These are phyloP conservation scores for Druon quercuslanigerum DNA, from an alignment of 1,140 invertebrate genomes.

Conservation along the genomic window DNA sequence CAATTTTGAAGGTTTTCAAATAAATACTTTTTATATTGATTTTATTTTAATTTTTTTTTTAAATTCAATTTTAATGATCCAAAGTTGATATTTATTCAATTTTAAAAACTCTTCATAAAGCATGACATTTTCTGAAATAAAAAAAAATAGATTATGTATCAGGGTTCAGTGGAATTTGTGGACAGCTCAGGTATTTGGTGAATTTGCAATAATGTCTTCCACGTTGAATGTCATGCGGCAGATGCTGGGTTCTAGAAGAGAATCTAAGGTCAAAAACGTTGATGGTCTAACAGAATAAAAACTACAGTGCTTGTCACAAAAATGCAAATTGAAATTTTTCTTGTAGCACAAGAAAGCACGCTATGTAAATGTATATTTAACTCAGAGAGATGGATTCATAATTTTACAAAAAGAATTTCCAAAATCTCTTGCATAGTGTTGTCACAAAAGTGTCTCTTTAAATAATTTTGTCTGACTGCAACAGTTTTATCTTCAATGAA, in stretches of 20 bases:
- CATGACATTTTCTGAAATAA: no score
- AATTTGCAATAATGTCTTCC: constrained; percentile 15
- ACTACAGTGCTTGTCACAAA: not conserved
- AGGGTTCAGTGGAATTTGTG: not conserved
- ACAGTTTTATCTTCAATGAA: no score
- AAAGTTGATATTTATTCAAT: no score
- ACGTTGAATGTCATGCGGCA: not conserved
- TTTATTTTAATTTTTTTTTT: no score
- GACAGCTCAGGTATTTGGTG: not conserved
- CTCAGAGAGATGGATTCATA: not conserved
- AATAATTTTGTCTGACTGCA: not conserved
- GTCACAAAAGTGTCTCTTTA: not conserved
- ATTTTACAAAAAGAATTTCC: constrained; percentile 4
- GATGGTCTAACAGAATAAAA: constrained; percentile 7
- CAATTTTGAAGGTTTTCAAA: no score
- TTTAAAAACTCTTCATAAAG: no score
- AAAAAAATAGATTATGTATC: no score
- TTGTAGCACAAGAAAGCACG: not conserved
- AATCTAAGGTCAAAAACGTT: not conserved
- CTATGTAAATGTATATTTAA: not conserved
- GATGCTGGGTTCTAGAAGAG: not conserved
- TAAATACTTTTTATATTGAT: no score
- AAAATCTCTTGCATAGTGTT: not conserved
- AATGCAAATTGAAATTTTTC: constrained; percentile 14
- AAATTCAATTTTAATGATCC: no score